Percentiles rank a stretch among this genome's conserved stretches.
phyloP scores from a whole-genome alignment of 37 sponge, comb jelly and placozoan species.

The Crambe crambe region DNA sequence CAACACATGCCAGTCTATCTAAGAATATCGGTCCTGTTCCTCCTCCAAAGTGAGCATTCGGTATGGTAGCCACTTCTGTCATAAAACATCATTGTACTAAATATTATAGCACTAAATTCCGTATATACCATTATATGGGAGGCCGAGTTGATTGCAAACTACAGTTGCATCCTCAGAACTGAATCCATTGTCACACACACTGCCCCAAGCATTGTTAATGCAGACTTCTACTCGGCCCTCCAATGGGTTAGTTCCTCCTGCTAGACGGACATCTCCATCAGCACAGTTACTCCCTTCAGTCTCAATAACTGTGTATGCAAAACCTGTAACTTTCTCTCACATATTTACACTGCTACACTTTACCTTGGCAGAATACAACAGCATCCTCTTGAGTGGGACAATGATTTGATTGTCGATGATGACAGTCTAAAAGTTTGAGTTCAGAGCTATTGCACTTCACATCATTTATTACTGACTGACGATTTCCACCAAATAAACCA shows the following conservation, averaged over 20 bases:
- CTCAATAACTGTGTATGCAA: not conserved
- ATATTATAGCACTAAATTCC: not conserved
- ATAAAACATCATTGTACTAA: not conserved
- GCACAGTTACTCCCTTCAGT: not conserved
- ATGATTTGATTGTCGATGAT: not conserved
- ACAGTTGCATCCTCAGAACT: conserved; percentile 33
- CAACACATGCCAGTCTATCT: not conserved
- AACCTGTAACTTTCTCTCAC: not conserved
- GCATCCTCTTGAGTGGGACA: not conserved
- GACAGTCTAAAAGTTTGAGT: not conserved
- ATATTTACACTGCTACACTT: not conserved
- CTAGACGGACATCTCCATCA: conserved; percentile 39
- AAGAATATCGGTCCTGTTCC: not conserved
- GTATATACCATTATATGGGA: not conserved
- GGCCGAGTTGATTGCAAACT: conserved; percentile 27
- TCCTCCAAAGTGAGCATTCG: not conserved
- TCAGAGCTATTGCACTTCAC: not conserved
- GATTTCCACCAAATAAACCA: not conserved
- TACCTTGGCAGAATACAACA: conserved; percentile 6
- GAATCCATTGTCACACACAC: conserved; percentile 44
- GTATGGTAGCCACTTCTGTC: not conserved
- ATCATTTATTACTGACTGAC: not conserved
- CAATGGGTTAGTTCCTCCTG: conserved; percentile 5
- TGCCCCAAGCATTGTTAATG: conserved; percentile 35
- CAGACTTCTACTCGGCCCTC: conserved; percentile 50